Evolutionary conservation across 2,888 invertebrate species (phyloP).

Genomic region (Mechanitis mazaeus): DNA sequence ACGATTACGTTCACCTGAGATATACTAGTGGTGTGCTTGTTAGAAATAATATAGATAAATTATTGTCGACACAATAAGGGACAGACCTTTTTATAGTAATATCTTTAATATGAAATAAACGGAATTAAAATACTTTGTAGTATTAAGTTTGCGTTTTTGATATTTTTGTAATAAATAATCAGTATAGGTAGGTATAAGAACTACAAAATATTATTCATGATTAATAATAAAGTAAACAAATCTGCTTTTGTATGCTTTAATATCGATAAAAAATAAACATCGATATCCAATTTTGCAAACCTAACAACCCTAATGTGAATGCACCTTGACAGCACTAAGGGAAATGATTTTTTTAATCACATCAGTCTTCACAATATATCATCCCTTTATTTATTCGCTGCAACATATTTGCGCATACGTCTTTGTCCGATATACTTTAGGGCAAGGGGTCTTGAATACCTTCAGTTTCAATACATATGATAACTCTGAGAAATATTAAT

Average conservation of each 20-base stretch:
- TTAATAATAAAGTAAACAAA: not conserved
- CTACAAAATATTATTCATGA: too few species aligned
- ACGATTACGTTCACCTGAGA: conserved; percentile 72
- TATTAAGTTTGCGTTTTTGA: too few species aligned
- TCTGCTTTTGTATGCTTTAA: not conserved
- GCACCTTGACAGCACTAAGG: conserved; percentile 72
- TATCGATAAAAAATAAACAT: conserved; percentile 18
- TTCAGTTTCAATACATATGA: conserved; percentile 38
- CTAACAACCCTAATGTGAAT: conserved; percentile 50
- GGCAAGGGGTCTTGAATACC: conserved; percentile 50
- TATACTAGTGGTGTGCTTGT: conserved; percentile 33
- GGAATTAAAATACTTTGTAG: too few species aligned
- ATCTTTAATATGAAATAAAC: too few species aligned
- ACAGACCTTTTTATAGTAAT: too few species aligned
- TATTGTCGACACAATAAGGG: not conserved
- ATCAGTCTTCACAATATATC: conserved; percentile 70
- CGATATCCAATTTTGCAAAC: conserved; percentile 26
- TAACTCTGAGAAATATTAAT: conserved; percentile 38
- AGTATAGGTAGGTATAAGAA: too few species aligned
- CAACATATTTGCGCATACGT: conserved; percentile 69
- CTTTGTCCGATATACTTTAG: conserved; percentile 54
- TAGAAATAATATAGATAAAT: conserved; percentile 13
- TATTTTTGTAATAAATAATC: too few species aligned
- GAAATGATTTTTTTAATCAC: conserved; percentile 72
- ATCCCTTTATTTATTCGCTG: conserved; percentile 71